Base-by-base conservation (phyloP, 2,888 invertebrate genomes). In the Steinernema hermaphroditum region DNA sequence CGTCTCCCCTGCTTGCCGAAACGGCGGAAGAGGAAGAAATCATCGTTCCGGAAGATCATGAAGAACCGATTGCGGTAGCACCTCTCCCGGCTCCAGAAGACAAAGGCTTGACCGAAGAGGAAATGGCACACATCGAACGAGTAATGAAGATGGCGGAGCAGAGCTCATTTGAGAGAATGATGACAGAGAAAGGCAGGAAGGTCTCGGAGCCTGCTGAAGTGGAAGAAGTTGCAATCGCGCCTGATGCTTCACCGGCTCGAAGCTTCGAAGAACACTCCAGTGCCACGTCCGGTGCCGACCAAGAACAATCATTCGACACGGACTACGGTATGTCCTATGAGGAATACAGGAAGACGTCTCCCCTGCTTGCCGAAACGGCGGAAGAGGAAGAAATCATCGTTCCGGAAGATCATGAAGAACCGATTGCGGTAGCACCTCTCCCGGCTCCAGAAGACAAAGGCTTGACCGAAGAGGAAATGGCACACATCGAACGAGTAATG, bases 381-480 rank as follows among this genome's bases (percentile, higher is more conserved):
- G 27, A 72, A 27, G 54, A 71, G 49, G 49, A 57, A 43, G 75
- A 74, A 46, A 46, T 22, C 37, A 16, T 68, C 72, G 69, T 49
- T 41, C 1, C 71, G 69, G n/a, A 8, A 9, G 9, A 8, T 54
- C 29, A 9, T 54, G 68, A 68, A 34, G 68, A 68, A 8, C 16
- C 68, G 6, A 19, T 37, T 68, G n/a, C n/a, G n/a, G 68, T 16
- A 37, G 6, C 34, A 16, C n/a, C 34, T 9, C 9, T 22, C 19
- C 6, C 24, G 9, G 41, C 6, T 9, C 34, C 68, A 16, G n/a
- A 0, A n/a, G 46, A 71, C 0, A 6, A 24, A 6, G 50, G 34
- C 16, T 19, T 80, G 22, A 76, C 78, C 12, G 75, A 77, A 70
- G 80, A 81, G 54, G 80, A 80, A 71, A 71, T 80, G 54, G 78